Conservation (phyloP, 2,888 invertebrate species). For the Hypsopygia costalis region DNA sequence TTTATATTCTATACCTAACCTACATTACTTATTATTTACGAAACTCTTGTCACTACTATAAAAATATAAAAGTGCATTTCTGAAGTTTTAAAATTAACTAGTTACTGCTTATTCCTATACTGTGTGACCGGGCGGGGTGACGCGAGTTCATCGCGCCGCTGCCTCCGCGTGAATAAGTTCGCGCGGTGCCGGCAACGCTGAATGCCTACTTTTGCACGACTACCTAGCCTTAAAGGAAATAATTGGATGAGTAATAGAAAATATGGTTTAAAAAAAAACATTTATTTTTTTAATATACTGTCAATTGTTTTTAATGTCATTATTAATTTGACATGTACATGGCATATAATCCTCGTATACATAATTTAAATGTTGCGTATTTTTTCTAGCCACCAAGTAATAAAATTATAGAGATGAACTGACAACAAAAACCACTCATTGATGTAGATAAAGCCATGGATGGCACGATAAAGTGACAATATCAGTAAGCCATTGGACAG, state of each 20-base stretch:
- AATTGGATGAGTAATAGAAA: conserved; percentile 5
- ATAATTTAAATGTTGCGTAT: conserved; percentile 24
- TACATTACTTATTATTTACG: too few species aligned
- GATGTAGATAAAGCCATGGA: conserved; percentile 54
- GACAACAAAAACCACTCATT: conserved; percentile 15
- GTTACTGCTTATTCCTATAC: too few species aligned
- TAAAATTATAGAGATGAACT: conserved; percentile 27
- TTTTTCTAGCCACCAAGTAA: conserved; percentile 56
- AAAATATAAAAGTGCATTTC: too few species aligned
- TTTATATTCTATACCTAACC: too few species aligned
- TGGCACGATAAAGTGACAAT: conserved; percentile 61
- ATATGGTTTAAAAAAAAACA: too few species aligned
- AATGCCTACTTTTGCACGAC: too few species aligned
- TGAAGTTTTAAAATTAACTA: too few species aligned
- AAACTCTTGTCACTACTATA: too few species aligned
- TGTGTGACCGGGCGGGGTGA: too few species aligned
- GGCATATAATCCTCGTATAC: conserved; percentile 3
- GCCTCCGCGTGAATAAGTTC: too few species aligned
- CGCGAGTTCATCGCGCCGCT: too few species aligned
- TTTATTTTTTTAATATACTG: background rate
- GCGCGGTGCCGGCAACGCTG: too few species aligned
- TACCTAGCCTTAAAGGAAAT: conserved; percentile 6
- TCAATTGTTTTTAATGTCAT: background rate
- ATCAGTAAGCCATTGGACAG: background rate
- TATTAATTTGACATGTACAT: conserved; percentile 4